Evolutionary conservation across 1,140 invertebrate species (phyloP).

Genomic region (Odontomachus brunneus): DNA sequence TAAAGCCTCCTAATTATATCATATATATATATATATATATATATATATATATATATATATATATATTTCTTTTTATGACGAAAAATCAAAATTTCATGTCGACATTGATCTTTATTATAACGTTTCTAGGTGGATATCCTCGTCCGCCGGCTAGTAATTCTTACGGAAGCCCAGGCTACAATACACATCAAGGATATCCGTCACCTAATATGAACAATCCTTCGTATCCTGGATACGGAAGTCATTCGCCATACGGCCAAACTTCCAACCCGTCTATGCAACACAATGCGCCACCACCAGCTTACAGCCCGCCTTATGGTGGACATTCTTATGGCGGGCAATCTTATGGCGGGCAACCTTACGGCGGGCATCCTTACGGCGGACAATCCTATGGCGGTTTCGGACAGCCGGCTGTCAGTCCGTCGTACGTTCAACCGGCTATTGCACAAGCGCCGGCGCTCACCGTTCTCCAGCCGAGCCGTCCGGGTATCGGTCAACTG

Average conservation of each 20-base stretch:
- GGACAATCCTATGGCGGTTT: slow-evolving; percentile 53
- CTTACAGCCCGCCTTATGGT: slow-evolving; percentile 55
- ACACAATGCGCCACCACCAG: slow-evolving; percentile 21
- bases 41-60: no score
- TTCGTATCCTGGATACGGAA: slow-evolving; percentile 35
- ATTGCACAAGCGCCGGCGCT: slow-evolving; percentile 74
- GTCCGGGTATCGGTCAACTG: slow-evolving; percentile 82
- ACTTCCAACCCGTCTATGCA: slow-evolving; percentile 62
- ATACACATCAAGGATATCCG: background rate
- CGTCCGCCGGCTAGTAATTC: slow-evolving; percentile 59
- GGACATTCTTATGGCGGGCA: slow-evolving; percentile 56
- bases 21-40: no score
- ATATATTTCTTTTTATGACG: no score
- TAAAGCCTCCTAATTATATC: background rate
- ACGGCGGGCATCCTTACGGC: slow-evolving; percentile 9
- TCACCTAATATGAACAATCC: slow-evolving; percentile 34
- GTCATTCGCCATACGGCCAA: slow-evolving; percentile 32
- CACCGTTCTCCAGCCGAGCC: slow-evolving; percentile 76
- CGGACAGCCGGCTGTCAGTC: slow-evolving; percentile 67
- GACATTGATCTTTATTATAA: background rate
- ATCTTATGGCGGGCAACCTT: slow-evolving; percentile 24
- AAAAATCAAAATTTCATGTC: background rate
- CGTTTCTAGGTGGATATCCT: slow-evolving; percentile 69
- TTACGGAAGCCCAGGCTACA: slow-evolving; percentile 26
- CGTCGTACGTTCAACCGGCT: slow-evolving; percentile 70